Conservation (phyloP, 2,113 vertebrate species). For the Hippotragus niger region DNA sequence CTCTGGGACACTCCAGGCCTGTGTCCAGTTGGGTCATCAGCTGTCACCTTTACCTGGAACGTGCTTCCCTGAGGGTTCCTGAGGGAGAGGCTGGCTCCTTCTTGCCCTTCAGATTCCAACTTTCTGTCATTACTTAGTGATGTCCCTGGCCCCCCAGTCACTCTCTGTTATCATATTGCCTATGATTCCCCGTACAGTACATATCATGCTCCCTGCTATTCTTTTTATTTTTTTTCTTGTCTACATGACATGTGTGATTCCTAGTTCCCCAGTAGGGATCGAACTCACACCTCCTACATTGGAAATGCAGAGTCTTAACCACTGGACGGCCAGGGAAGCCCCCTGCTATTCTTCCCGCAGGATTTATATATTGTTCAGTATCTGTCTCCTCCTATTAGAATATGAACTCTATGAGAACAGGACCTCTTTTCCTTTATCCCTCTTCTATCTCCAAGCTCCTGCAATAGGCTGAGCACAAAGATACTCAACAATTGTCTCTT, state of each 20-base stretch:
- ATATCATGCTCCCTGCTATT: background rate
- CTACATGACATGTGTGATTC: background rate
- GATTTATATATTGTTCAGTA: background rate
- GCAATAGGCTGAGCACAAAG: background rate
- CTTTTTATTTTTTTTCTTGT: background rate
- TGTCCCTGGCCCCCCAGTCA: background rate
- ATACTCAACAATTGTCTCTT: background rate
- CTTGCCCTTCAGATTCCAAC: background rate
- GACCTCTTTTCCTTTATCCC: background rate
- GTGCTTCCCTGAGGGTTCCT: background rate
- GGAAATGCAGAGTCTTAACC: background rate
- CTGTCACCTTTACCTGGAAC: background rate
- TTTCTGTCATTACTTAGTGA: background rate
- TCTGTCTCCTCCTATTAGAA: background rate
- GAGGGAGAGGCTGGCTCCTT: background rate
- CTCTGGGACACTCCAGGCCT: background rate
- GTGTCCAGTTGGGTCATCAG: background rate
- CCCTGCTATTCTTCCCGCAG: background rate
- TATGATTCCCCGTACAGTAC: background rate
- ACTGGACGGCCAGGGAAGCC: background rate
- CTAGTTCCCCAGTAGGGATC: background rate
- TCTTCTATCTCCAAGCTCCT: background rate
- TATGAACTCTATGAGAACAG: background rate
- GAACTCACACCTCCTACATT: background rate
- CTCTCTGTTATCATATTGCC: background rate